phyloP scores from a whole-genome alignment of 1,140 invertebrate genomes.

The Coenobita brevimanus region DNA sequence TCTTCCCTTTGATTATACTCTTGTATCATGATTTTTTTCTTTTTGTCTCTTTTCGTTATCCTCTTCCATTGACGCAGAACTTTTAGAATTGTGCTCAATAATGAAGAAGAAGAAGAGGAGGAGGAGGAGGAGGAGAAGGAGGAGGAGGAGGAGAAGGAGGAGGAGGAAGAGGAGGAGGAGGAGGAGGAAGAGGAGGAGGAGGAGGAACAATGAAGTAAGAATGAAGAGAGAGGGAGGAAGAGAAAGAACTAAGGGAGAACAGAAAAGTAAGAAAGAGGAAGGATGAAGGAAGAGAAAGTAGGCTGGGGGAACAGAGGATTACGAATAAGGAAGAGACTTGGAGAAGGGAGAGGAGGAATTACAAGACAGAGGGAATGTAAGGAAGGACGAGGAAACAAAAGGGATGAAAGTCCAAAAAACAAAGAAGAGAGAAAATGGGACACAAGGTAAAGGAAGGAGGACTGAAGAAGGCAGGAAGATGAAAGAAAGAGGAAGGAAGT shows the following conservation, averaged over 20 bases:
- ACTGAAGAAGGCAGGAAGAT: background rate
- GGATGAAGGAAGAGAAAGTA: background rate
- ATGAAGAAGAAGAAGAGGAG: slow-evolving; percentile 4
- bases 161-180: background rate
- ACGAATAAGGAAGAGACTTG: background rate
- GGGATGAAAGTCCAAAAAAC: background rate
- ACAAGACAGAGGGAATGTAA: background rate
- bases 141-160: slow-evolving; percentile 7
- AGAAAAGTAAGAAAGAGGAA: background rate
- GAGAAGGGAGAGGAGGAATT: background rate
- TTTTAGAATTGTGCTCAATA: too few species aligned
- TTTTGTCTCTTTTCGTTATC: too few species aligned
- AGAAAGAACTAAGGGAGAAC: background rate
- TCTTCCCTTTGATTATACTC: too few species aligned
- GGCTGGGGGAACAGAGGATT: too few species aligned
- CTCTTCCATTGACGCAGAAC: too few species aligned
- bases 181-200: background rate
- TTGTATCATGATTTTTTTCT: too few species aligned
- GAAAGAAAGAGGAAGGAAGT: background rate
- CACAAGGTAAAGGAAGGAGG: background rate
- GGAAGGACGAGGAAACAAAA: background rate
- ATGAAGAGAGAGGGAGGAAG: background rate
- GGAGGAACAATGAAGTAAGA: background rate
- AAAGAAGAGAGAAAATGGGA: background rate
- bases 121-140: background rate